phyloP scores from a whole-genome alignment of 1,140 invertebrate genomes.

The Yoshiicerus persimilis region DNA sequence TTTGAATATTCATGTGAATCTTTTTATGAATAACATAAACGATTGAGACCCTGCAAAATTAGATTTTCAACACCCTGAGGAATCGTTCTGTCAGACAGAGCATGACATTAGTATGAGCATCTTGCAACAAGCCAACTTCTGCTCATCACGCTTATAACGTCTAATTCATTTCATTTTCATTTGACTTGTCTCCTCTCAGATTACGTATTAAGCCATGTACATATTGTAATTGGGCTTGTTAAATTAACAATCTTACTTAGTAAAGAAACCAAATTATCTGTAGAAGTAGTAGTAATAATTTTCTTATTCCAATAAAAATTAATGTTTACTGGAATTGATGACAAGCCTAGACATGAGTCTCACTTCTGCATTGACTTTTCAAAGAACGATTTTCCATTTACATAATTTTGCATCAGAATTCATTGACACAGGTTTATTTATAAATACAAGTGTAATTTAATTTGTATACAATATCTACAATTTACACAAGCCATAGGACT shows the following conservation, averaged over 20 bases:
- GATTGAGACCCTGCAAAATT: not conserved
- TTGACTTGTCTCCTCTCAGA: not conserved
- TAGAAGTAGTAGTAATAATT: too few species aligned
- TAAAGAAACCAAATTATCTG: too few species aligned
- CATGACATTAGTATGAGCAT: not conserved
- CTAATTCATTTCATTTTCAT: not conserved
- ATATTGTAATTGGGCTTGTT: not conserved
- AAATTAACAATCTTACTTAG: not conserved
- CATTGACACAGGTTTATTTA: too few species aligned
- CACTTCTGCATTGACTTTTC: too few species aligned
- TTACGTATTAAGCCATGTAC: not conserved
- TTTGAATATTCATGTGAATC: not conserved
- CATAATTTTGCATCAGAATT: too few species aligned
- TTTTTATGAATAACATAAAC: conserved; percentile 4
- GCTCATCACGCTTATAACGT: not conserved
- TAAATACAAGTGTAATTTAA: too few species aligned
- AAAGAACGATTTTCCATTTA: too few species aligned
- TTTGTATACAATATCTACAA: too few species aligned
- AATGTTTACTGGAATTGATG: too few species aligned
- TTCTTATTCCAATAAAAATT: too few species aligned
- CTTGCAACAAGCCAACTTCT: conserved; percentile 2
- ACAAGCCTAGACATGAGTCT: too few species aligned
- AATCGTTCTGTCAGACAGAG: not conserved
- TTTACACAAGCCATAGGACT: too few species aligned
- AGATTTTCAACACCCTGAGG: conserved; percentile 2